Evolutionary conservation across 1,140 invertebrate genomes (phyloP), one percentile per base, ranked within the genome.

Genomic region (Drosophila lini): DNA sequence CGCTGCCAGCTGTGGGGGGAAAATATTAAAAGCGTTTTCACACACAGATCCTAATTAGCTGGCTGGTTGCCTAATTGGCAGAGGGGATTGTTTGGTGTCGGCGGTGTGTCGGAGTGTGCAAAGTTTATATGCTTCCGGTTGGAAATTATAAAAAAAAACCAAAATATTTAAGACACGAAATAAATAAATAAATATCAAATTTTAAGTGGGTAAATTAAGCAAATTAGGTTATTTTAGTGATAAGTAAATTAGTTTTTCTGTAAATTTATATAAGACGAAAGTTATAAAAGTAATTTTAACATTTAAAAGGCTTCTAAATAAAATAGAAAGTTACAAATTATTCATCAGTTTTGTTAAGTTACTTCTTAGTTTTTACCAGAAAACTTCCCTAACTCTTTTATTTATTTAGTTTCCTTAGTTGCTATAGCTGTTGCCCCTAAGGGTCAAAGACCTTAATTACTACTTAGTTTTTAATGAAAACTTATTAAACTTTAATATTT

Each of bases 41-140:
- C 64, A 79, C 71, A 57, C 68, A 58, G 28, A 47, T 71, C 68
- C 80, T 86, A 88, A 88, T 88, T 88, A 88, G 83, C 83, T 78
- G 59, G 62, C 70, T 71, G 60, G 78, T 45, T 57, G 57, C 31
- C 65, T 61, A 57, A 60, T 71, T 71, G 68, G 67, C 69, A 55
- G 22, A 40, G 25, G 47, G 58, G 16, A 71, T 48, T 73, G 38
- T 71, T 59, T 28, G n/a, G 22, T 32, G 16, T 38, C 45, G 4
- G 10, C 19, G 19, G 19, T 19, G 19, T 19, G 19, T 19, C 31
- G 15, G 38, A 11, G 42, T 38, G 42, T 38, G 57, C 22, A 8
- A 34, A 16, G 8, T 36, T 42, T 19, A 15, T 42, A n/a, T 8
- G 59, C 42, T 68, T 63, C 59, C 45, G 64, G 59, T 67, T 28